Conservation (phyloP, 2,888 invertebrate genomes). For the Notocelia uddmanniana region DNA sequence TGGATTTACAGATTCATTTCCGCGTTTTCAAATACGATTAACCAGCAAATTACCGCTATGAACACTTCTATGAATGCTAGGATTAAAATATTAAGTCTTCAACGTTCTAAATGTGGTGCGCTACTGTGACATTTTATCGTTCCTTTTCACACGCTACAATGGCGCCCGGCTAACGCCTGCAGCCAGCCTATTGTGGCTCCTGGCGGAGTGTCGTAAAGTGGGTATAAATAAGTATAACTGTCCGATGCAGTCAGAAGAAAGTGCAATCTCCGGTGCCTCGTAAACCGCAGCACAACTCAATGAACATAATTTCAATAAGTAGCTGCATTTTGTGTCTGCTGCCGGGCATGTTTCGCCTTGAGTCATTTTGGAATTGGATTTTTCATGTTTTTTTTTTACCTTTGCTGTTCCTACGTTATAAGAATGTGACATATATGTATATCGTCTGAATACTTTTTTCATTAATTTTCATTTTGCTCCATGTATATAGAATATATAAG, state of each 20-base stretch:
- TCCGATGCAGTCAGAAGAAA: conserved; percentile 68
- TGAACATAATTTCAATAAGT: conserved; percentile 57
- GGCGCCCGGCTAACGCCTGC: conserved; percentile 27
- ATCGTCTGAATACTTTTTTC: too few relatives aligned
- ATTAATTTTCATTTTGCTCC: too few relatives aligned
- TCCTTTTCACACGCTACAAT: conserved; percentile 56
- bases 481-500: neutral
- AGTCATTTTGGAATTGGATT: conserved; percentile 5
- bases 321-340: conserved; percentile 30
- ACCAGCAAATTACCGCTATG: conserved; percentile 28
- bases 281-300: conserved; percentile 76
- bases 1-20: conserved; percentile 11
- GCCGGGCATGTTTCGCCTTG: conserved; percentile 12
- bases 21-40: conserved; percentile 31
- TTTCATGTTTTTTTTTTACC: conserved; percentile 6
- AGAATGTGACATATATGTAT: too few relatives aligned
- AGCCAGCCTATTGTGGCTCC: conserved; percentile 45
- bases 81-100: conserved; percentile 67
- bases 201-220: conserved; percentile 52
- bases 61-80: conserved; percentile 21
- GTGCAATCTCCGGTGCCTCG: conserved; percentile 66
- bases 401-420: too few relatives aligned
- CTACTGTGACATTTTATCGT: conserved; percentile 65
- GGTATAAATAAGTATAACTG: conserved; percentile 76
- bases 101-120: conserved; percentile 58